Conservation (phyloP, 2,888 invertebrate species). For the Drosophila engyochracea region DNA sequence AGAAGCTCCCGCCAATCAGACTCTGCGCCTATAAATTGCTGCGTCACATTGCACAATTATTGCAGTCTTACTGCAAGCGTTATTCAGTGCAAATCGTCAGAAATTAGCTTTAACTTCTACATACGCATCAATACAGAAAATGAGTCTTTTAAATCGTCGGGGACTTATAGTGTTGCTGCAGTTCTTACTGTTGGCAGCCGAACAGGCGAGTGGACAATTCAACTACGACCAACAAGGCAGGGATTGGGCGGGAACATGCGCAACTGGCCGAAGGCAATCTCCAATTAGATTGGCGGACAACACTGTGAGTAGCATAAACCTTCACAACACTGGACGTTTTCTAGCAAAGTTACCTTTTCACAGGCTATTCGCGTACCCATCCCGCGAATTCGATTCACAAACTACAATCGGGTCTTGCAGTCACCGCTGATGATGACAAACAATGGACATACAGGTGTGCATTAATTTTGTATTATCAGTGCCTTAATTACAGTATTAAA, state of each 20-base stretch:
- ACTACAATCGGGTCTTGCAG: conserved; percentile 88
- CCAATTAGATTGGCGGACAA: conserved; percentile 12
- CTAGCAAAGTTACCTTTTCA: too few species aligned
- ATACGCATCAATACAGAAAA: conserved; percentile 10
- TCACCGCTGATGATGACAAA: conserved; percentile 88
- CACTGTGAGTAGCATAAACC: conserved; percentile 29
- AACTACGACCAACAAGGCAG: conserved; percentile 63
- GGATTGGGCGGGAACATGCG: conserved; percentile 61
- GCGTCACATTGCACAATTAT: conserved; percentile 6
- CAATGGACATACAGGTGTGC: conserved; percentile 88
- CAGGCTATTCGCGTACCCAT: conserved; percentile 43
- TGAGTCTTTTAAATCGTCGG: conserved; percentile 17
- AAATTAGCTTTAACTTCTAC: background rate
- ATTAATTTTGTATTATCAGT: too few species aligned
- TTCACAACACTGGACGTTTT: too few species aligned
- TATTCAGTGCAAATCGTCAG: conserved; percentile 26
- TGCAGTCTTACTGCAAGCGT: conserved; percentile 50
- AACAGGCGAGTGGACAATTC: conserved; percentile 53
- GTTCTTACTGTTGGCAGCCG: conserved; percentile 21
- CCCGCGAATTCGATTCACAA: conserved; percentile 70
- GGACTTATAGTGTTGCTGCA: conserved; percentile 9
- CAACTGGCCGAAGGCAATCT: conserved; percentile 22
- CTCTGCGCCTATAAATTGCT: conserved; percentile 54
- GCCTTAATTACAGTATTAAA: background rate
- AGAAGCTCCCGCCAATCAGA: conserved; percentile 6